Percentiles rank a stretch among this genome's conserved stretches.
Evolutionary conservation across 2,113 vertebrate genomes (phyloP).

Genomic region (Oryzias woworae): DNA sequence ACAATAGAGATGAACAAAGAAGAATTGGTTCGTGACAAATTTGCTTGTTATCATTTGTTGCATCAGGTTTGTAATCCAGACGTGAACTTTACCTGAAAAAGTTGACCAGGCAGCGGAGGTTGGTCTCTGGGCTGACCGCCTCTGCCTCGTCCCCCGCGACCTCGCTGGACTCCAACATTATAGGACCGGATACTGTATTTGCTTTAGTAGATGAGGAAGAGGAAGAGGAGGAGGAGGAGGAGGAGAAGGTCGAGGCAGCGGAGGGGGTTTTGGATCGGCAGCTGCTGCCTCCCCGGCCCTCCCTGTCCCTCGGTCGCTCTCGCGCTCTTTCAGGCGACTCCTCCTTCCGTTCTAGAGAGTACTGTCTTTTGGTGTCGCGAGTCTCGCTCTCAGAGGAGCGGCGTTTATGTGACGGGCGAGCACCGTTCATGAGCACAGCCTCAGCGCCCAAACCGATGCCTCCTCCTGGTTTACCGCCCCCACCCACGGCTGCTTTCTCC

Average conservation of each 20-base stretch:
- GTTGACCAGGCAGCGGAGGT: constrained; percentile 93
- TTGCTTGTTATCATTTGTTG: too few relatives aligned
- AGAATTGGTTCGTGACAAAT: too few relatives aligned
- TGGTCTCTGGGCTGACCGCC: constrained; percentile 87
- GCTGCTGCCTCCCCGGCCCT: constrained; percentile 46
- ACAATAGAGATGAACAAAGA: too few relatives aligned
- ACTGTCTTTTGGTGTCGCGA: constrained; percentile 90
- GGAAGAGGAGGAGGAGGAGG: neutral
- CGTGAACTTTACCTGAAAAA: constrained; percentile 82
- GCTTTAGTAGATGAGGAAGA: constrained; percentile 47
- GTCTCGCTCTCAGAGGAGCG: constrained; percentile 90
- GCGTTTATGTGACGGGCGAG: constrained; percentile 86
- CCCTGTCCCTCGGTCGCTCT: constrained; percentile 71
- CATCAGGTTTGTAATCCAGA: too few relatives aligned
- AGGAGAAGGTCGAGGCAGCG: constrained; percentile 44
- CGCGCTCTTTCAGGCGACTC: constrained; percentile 64
- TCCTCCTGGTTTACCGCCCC: constrained; percentile 40
- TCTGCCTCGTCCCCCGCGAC: constrained; percentile 68
- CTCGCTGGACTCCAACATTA: constrained; percentile 66
- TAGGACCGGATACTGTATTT: constrained; percentile 46
- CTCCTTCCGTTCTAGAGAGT: constrained; percentile 84
- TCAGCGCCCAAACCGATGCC: constrained; percentile 50
- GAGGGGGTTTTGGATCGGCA: constrained; percentile 61
- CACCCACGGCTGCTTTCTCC: constrained; percentile 62
- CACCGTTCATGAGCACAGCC: constrained; percentile 71